Evolutionary conservation across 1,140 invertebrate species (phyloP), one percentile per base, ranked within the genome.

Genomic region (Drosophila bocqueti): DNA sequence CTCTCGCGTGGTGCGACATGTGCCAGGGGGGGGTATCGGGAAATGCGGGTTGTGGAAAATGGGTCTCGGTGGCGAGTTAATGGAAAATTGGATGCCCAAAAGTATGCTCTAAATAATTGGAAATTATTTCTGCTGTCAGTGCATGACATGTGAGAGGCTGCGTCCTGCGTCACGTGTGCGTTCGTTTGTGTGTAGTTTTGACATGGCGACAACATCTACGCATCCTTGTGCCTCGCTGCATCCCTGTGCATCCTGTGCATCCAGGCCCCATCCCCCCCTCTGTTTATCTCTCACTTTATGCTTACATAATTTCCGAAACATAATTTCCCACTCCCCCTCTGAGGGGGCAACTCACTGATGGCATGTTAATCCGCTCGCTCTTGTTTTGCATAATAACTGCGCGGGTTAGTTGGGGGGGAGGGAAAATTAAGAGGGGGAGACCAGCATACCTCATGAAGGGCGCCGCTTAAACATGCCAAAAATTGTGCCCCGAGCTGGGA

Each of bases 31-130:
- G 34, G 10, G 0, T 2, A 13, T 13, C 11, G 36, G 36, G 1
- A 13, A 38, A 38, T 38, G 11, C 13, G 36, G 13, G 36, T 11
- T 29, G 0, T 38, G 49, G 49, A 11, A 31, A 31, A 31, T 31
- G 26, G 26, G 16, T 10, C 16, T 49, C 18, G 18, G 7, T 16
- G 21, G 21, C 54, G 52, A 16, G 52, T 57, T 59, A 55, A 49
- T 59, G 63, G 73, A 76, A 76, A 49, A 50, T 40, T 16, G 29
- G 52, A 13, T 60, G 65, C 68, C 79, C 61, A 67, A 86, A 85
- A 86, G 74, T 72, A 79, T 82, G 82, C 83, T 72, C 83, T 76
- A 85, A 85, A 85, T 85, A 85, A 85, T 85, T 85, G 69, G 69
- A 78, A 82, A 86, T 82, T 86, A 86, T 85, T 82, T 86, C 68